Conservation (phyloP, 2,888 invertebrate species). For the Kryphioiulus occultus region DNA sequence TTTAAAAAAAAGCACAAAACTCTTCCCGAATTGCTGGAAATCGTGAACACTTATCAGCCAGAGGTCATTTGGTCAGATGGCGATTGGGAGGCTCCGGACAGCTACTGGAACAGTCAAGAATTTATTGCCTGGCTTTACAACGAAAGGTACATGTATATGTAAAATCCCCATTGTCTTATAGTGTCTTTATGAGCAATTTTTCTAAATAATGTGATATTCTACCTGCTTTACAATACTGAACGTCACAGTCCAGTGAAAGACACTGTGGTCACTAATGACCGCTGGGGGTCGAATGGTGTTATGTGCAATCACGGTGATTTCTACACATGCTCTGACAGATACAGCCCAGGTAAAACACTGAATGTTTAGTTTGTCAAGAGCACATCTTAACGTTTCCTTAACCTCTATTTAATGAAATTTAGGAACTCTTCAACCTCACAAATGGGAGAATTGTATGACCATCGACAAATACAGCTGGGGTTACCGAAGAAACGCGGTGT, state of each 20-base stretch:
- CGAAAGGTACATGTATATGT: no score
- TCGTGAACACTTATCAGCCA: conserved; percentile 65
- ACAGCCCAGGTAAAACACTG: conserved; percentile 74
- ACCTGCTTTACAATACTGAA: no score
- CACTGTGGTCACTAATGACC: conserved; percentile 88
- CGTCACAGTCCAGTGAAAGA: conserved; percentile 77
- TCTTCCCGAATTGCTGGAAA: conserved; percentile 54
- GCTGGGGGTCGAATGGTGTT: conserved; percentile 86
- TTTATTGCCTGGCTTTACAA: conserved; percentile 94
- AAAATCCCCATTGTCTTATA: no score
- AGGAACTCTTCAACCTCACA: conserved; percentile 74
- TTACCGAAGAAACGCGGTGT: conserved; percentile 74
- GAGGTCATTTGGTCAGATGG: conserved; percentile 95
- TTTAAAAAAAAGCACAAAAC: conserved; percentile 48
- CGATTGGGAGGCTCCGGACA: conserved; percentile 86
- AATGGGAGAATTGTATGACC: conserved; percentile 97
- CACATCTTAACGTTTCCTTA: no score
- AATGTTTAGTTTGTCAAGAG: not conserved
- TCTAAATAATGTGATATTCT: no score
- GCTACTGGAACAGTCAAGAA: conserved; percentile 84
- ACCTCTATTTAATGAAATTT: conserved; percentile 51
- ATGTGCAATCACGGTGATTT: conserved; percentile 89
- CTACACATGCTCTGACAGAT: conserved; percentile 84
- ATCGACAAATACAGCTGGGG: conserved; percentile 89
- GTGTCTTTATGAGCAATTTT: no score